Evolutionary conservation across 1,140 invertebrate species (phyloP).

Genomic region (Drosophila arizonae): DNA sequence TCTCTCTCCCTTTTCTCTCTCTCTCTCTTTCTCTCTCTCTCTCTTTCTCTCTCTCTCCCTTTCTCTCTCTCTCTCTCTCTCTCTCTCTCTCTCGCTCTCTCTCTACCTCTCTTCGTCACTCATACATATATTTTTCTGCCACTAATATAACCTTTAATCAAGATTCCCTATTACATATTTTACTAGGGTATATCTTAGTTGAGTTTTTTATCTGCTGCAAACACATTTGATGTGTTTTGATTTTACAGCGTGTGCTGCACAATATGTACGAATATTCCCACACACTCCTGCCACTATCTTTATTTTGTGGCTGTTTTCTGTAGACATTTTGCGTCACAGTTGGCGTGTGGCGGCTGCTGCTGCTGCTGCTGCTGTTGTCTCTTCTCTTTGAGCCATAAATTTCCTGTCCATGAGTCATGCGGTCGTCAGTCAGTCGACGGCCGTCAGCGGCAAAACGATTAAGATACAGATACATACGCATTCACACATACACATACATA

Average conservation of each 20-base stretch:
- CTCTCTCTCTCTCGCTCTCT: no score
- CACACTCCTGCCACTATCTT: constrained; percentile 23
- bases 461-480: constrained; percentile 47
- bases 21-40: no score
- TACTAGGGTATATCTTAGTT: not conserved
- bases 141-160: no score
- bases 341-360: constrained; percentile 38
- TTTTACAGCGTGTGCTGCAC: not conserved
- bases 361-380: constrained; percentile 25
- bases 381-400: constrained; percentile 53
- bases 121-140: no score
- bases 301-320: constrained; percentile 26
- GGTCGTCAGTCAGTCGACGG: constrained; percentile 33
- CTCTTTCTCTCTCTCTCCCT: no score
- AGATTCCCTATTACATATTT: not conserved
- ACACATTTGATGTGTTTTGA: constrained; percentile 24
- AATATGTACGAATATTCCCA: constrained; percentile 4
- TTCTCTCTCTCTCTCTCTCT: no score
- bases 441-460: constrained; percentile 55
- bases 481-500: constrained; percentile 26
- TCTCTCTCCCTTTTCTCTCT: no score
- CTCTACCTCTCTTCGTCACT: no score
- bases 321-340: constrained; percentile 36
- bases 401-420: constrained; percentile 70
- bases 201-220: not conserved